Percentiles rank a stretch among this genome's conserved stretches.
Evolutionary conservation across 2,113 vertebrate genomes (phyloP).

Genomic region (Phylloscopus trochiloides): DNA sequence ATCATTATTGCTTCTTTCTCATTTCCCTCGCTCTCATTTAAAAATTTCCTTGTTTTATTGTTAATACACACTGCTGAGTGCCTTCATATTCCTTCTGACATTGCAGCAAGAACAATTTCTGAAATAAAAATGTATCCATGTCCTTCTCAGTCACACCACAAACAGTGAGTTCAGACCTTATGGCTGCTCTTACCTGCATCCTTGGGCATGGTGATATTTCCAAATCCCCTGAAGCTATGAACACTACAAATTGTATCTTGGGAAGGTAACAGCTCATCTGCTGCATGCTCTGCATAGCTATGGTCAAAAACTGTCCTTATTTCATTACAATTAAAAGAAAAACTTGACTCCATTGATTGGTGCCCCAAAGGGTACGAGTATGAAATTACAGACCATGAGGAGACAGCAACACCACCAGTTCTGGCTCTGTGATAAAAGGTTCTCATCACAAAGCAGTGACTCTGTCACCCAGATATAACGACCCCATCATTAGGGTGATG

Average conservation of each 20-base stretch:
- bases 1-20: not conserved
- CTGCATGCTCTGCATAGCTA: not conserved
- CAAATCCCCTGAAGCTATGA: not conserved
- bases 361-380: rapidly evolving
- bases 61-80: not conserved
- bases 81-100: not conserved
- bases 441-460: not conserved
- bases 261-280: not conserved
- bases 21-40: not conserved
- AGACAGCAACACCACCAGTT: not conserved
- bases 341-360: not conserved
- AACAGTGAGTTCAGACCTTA: not conserved
- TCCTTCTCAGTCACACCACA: not conserved
- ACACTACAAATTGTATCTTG: rapidly evolving
- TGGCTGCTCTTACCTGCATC: not conserved
- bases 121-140: not conserved
- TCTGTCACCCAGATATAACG: not conserved
- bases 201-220: not conserved
- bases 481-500: not conserved
- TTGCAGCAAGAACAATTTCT: not conserved
- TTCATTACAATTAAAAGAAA: not conserved
- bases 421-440: not conserved
- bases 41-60: not conserved
- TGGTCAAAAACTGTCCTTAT: not conserved
- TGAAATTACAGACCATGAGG: not conserved